These are phyloP conservation scores for Sitodiplosis mosellana DNA, from an alignment of 1,140 invertebrate genomes.

Conservation along the genomic window DNA sequence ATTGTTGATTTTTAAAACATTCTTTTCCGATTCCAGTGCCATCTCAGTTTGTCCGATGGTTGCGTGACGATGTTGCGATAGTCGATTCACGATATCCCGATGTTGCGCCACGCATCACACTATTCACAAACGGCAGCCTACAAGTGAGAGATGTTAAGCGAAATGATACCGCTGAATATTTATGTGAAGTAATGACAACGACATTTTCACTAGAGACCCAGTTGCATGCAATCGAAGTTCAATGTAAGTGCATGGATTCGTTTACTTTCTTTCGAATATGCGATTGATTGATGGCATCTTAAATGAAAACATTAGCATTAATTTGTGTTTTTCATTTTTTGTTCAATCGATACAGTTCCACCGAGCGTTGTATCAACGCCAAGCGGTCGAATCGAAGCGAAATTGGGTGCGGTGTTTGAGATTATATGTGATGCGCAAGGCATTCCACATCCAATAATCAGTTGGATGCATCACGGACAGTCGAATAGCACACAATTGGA, in stretches of 20 bases:
- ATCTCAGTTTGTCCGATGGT: slow-evolving; percentile 32
- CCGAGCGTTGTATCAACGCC: slow-evolving; percentile 46
- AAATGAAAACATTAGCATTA: not conserved
- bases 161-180: slow-evolving; percentile 51
- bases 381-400: slow-evolving; percentile 46
- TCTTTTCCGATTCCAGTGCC: slow-evolving; percentile 9
- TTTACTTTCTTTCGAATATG: slow-evolving; percentile 1
- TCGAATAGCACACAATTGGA: slow-evolving; percentile 33
- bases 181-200: slow-evolving; percentile 37
- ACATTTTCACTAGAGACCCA: slow-evolving; percentile 42
- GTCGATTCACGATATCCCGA: slow-evolving; percentile 37
- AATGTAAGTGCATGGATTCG: slow-evolving; percentile 35
- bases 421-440: slow-evolving; percentile 47
- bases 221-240: slow-evolving; percentile 52
- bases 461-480: slow-evolving; percentile 44
- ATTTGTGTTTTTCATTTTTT: too few species aligned
- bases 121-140: slow-evolving; percentile 50
- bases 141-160: slow-evolving; percentile 39
- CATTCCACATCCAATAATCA: slow-evolving; percentile 43
- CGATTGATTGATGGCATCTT: not conserved
- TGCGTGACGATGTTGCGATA: slow-evolving; percentile 35
- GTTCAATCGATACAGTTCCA: slow-evolving; percentile 31
- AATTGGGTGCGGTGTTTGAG: slow-evolving; percentile 45
- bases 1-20: not conserved
- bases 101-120: slow-evolving; percentile 31